phyloP scores from a whole-genome alignment of 2,797 vertebrate genomes.

The Neosalanx taihuensis region DNA sequence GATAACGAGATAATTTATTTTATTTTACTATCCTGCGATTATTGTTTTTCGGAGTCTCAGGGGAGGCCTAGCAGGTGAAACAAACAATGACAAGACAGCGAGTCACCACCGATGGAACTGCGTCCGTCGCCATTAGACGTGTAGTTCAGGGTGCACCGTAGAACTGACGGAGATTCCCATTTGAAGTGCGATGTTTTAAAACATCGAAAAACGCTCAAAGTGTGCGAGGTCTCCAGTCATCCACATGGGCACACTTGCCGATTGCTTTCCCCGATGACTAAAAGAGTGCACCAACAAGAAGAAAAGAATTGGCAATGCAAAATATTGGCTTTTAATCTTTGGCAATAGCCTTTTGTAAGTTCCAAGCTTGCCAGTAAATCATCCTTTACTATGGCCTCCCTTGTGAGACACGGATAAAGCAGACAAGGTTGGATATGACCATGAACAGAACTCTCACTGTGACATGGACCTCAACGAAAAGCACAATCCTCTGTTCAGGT shows the following conservation, averaged over 20 bases:
- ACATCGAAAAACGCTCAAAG: no score
- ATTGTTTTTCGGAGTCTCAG: slow-evolving; percentile 10
- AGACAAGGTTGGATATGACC: slow-evolving; percentile 26
- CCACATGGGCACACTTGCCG: not conserved
- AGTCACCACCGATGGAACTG: slow-evolving; percentile 16
- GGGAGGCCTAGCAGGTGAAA: slow-evolving; percentile 3
- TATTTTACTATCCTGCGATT: no score
- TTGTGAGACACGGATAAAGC: slow-evolving; percentile 19
- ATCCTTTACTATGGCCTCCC: not conserved
- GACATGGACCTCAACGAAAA: slow-evolving; percentile 18
- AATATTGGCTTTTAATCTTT: not conserved
- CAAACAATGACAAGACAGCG: slow-evolving; percentile 13
- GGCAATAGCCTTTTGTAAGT: not conserved
- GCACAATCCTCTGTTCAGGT: slow-evolving; percentile 24
- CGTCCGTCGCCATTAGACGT: slow-evolving; percentile 13
- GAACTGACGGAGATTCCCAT: not conserved
- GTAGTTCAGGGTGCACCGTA: not conserved
- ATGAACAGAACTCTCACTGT: slow-evolving; percentile 19
- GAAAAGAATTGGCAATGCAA: not conserved
- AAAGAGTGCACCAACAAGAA: not conserved
- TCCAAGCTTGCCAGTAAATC: not conserved
- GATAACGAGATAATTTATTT: no score
- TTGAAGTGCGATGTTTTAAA: no score
- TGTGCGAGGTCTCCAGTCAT: not conserved
- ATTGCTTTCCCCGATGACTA: not conserved